Evolutionary conservation across 2,888 invertebrate genomes (phyloP).

Genomic region (Leistus spinibarbis): DNA sequence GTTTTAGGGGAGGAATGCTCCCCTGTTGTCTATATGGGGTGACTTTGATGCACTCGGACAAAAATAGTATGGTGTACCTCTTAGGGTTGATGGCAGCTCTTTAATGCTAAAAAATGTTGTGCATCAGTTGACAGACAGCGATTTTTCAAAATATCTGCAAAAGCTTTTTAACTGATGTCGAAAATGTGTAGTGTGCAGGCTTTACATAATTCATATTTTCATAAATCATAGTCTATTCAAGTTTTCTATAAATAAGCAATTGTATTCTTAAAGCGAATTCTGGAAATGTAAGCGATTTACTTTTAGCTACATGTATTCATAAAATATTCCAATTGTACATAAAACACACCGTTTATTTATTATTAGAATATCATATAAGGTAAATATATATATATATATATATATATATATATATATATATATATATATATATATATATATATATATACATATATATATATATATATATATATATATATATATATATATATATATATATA

Average conservation of each 20-base stretch:
- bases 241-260: background rate
- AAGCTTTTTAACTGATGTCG: background rate
- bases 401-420: too few species aligned
- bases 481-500: too few species aligned
- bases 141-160: background rate
- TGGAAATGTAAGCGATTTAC: too few species aligned
- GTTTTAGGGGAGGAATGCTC: slow-evolving; percentile 18
- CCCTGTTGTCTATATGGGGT: slow-evolving; percentile 13
- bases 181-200: background rate
- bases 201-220: background rate
- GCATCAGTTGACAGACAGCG: background rate
- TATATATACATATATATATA: too few species aligned
- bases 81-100: slow-evolving; percentile 2
- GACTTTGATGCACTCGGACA: slow-evolving; percentile 30
- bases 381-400: too few species aligned
- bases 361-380: too few species aligned
- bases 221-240: background rate
- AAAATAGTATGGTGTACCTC: slow-evolving; percentile 24
- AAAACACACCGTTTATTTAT: too few species aligned
- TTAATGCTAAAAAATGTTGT: slow-evolving; percentile 30
- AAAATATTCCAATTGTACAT: too few species aligned
- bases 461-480: too few species aligned
- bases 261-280: background rate
- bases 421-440: too few species aligned
- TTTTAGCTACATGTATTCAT: too few species aligned